Conservation (phyloP, 1,140 invertebrate genomes). For the Hyles euphorbiae region DNA sequence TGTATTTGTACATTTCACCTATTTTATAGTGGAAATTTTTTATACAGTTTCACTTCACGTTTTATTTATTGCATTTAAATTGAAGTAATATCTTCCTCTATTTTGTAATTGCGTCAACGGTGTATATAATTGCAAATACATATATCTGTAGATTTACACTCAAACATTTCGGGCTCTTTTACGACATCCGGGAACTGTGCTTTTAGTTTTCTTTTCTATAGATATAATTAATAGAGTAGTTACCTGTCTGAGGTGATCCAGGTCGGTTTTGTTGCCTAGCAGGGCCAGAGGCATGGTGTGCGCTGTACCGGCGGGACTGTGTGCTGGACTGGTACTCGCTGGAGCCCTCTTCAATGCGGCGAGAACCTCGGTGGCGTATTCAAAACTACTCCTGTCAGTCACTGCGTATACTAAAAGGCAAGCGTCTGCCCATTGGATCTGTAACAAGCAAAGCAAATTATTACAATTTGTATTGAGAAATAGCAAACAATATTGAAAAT, state of each 20-base stretch:
- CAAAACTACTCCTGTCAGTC: constrained; percentile 82
- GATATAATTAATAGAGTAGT: constrained; percentile 26
- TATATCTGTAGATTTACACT: no score
- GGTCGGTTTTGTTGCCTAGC: constrained; percentile 85
- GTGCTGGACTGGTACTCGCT: constrained; percentile 48
- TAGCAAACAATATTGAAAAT: not conserved
- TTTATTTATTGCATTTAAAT: no score
- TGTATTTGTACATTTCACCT: no score
- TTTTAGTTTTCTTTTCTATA: no score
- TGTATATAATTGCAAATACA: no score
- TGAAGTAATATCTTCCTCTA: no score
- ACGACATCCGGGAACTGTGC: no score
- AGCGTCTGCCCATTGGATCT: constrained; percentile 86
- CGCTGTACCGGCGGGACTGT: constrained; percentile 32
- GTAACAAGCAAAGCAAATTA: constrained; percentile 39
- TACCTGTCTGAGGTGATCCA: constrained; percentile 85
- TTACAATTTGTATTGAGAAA: not conserved
- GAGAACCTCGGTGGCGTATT: constrained; percentile 80
- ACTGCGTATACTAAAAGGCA: constrained; percentile 88
- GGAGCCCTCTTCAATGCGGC: constrained; percentile 76
- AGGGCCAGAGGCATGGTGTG: constrained; percentile 77
- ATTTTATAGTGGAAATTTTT: no score
- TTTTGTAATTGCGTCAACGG: no score
- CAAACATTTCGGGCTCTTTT: no score
- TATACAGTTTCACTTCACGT: no score